Percentiles rank a stretch among this genome's conserved stretches.
These are phyloP conservation scores for Acleris literana DNA, from an alignment of 2,888 invertebrate genomes.

Conservation along the genomic window DNA sequence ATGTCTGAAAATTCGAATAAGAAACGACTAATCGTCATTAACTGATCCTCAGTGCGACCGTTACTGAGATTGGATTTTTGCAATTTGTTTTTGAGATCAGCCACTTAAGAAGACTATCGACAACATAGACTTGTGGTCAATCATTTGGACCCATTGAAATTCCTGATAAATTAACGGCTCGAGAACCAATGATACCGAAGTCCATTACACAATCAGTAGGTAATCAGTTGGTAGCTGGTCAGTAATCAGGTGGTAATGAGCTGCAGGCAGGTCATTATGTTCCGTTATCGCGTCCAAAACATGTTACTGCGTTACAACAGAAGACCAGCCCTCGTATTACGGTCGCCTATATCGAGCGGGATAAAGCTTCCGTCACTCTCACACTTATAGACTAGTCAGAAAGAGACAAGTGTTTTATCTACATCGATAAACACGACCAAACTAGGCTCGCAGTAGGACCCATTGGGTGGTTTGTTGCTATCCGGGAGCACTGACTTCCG, in stretches of 20 bases:
- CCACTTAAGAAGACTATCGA: too few species aligned
- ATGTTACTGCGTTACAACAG: background rate
- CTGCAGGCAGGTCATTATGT: slow-evolving; percentile 5
- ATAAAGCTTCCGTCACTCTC: too few species aligned
- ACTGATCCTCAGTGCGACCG: too few species aligned
- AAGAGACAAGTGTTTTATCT: background rate
- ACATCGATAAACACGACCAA: too few species aligned
- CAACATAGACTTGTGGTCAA: background rate
- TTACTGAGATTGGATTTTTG: too few species aligned
- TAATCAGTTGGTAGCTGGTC: slow-evolving; percentile 4
- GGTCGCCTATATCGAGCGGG: too few species aligned
- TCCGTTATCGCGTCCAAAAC: slow-evolving; percentile 10
- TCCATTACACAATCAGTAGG: slow-evolving; percentile 10
- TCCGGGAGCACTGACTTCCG: background rate
- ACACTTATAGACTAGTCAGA: too few species aligned
- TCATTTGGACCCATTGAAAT: background rate
- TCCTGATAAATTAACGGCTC: background rate
- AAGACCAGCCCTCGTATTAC: too few species aligned
- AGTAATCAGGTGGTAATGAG: slow-evolving; percentile 19
- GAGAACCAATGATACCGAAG: background rate
- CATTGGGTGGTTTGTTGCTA: background rate
- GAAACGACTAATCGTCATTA: too few species aligned
- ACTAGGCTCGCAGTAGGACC: too few species aligned
- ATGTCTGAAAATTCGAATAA: too few species aligned
- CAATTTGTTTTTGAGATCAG: too few species aligned